phyloP scores from a whole-genome alignment of 2,888 invertebrate species.

The Bugulina stolonifera region DNA sequence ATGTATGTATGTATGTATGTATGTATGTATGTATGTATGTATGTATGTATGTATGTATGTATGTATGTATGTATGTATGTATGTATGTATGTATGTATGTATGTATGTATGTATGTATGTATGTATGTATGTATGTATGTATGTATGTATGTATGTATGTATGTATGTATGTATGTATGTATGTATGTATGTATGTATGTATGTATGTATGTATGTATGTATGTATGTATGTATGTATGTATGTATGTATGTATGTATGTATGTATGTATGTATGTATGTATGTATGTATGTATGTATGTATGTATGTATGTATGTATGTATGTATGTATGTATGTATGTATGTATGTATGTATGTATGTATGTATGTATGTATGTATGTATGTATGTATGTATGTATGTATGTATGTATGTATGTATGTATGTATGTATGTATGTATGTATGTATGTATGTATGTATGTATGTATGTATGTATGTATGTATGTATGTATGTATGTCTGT shows the following conservation, averaged over 20 bases:
- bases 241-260: background rate
- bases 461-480: constrained; percentile 4
- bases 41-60: background rate
- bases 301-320: background rate
- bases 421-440: constrained; percentile 4
- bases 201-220: background rate
- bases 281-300: background rate
- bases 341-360: background rate
- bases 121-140: background rate
- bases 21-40: background rate
- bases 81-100: background rate
- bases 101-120: background rate
- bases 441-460: constrained; percentile 4
- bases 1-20: background rate
- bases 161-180: background rate
- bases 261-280: background rate
- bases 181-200: background rate
- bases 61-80: background rate
- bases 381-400: constrained; percentile 4
- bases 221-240: background rate
- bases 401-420: constrained; percentile 4
- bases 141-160: background rate
- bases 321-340: background rate
- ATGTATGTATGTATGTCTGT: too few relatives aligned
- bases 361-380: background rate